Base-by-base conservation (phyloP, 2,113 vertebrate genomes). In the Laticauda laticaudata region DNA sequence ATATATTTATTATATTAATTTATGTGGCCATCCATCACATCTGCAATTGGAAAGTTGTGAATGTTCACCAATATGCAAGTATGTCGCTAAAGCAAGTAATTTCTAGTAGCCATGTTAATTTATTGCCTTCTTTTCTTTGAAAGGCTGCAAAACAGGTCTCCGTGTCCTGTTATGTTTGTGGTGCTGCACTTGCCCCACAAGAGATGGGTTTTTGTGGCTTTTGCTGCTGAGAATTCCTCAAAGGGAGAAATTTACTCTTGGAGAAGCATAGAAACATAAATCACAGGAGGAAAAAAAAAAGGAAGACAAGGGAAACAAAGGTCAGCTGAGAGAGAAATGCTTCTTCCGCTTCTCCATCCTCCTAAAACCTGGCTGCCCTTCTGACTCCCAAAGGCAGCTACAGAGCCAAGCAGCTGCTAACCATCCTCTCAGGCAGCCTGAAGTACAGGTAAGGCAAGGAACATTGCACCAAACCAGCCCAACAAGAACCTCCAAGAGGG, bases 221-320 rank as follows among this genome's bases (percentile, higher is more conserved):
- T 88, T 0, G 61, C 90, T 97, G 90, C 59, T 91, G 95, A 92
- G 91, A 91, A 54, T 91, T 91, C 85, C 91, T 94, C 94, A 90
- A 93, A 94, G 95, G 48, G 55, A 51, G 91, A 90, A 91, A 95
- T 53, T 18, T n/a, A 89, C 69, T 89, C 53, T 94, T 94, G 94
- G 48, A 92, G 51, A 93, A 89, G 89, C 90, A 91, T 0, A 14
- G 18, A 15, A 0, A 0, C 93, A 53, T 59, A 93, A 91, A 89
- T 39, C 92, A 56, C 75, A n/a, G 91, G 86, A 90, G 92, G 75
- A 21, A 93, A 9, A 57, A 94, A 96, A 94, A 45, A 10, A 48
- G 24, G 29, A 21, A 43, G 20, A 95, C 56, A 34, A 95, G 92
- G 39, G 29, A 69, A 69, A 91, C 4, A 85, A 91, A 51, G 91